These are phyloP conservation scores for Perizoma flavofasciatum DNA, from an alignment of 2,888 invertebrate genomes.

Conservation along the genomic window DNA sequence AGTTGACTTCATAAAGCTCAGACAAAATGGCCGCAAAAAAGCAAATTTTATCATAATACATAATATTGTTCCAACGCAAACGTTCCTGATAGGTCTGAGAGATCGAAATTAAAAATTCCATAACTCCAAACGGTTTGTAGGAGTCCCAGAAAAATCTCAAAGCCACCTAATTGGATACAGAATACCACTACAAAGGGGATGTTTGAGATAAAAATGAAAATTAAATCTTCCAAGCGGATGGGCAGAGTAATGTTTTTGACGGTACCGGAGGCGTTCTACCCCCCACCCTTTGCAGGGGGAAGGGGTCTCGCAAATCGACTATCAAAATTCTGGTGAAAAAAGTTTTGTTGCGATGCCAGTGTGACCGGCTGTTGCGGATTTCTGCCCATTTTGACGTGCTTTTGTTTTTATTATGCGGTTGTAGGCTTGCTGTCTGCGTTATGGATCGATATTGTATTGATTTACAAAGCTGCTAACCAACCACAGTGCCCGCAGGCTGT, in stretches of 20 bases:
- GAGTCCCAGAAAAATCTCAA: conserved; percentile 76
- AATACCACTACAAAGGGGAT: conserved; percentile 83
- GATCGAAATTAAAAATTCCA: conserved; percentile 81
- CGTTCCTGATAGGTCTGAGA: conserved; percentile 22
- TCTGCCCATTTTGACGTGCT: conserved; percentile 54
- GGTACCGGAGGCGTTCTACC: conserved; percentile 66
- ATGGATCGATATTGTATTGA: not conserved
- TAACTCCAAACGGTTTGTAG: conserved; percentile 68
- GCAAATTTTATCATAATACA: not conserved
- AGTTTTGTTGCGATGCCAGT: conserved; percentile 67
- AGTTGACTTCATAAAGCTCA: not conserved
- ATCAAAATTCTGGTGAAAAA: conserved; percentile 80
- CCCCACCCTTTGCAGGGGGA: conserved; percentile 37
- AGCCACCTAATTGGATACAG: conserved; percentile 82
- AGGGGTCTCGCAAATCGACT: conserved; percentile 78
- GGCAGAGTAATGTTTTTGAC: conserved; percentile 84
- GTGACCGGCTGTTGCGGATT: conserved; percentile 68
- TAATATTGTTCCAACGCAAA: conserved; percentile 33
- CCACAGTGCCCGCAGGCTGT: too few relatives aligned
- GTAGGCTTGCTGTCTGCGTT: conserved; percentile 13
- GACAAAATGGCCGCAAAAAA: not conserved
- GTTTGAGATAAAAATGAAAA: conserved; percentile 85
- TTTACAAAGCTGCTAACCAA: too few relatives aligned
- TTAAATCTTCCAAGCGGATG: conserved; percentile 84
- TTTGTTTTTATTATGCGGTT: conserved; percentile 53